Conservation (phyloP, 2,113 vertebrate genomes). For the Eptatretus burgeri region DNA sequence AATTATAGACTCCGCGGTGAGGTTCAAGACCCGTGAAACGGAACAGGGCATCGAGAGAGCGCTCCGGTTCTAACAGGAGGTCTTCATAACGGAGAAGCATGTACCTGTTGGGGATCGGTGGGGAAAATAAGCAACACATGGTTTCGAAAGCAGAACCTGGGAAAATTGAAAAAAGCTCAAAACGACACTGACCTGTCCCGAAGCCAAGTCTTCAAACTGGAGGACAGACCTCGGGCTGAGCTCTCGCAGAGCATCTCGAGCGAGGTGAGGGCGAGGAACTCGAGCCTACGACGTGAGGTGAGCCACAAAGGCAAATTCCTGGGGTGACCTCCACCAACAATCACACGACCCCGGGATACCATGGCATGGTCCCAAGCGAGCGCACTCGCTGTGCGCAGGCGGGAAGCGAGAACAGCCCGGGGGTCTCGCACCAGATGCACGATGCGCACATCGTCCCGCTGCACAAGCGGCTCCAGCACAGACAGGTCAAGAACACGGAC, state of each 20-base stretch:
- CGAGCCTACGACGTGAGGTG: too few species aligned
- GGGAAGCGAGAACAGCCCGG: conserved; percentile 1
- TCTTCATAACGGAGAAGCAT: conserved; percentile 6
- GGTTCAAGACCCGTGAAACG: conserved; percentile 1
- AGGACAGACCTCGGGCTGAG: neutral
- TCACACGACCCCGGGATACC: too few species aligned
- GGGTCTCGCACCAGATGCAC: conserved; percentile 1
- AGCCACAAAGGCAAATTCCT: too few species aligned
- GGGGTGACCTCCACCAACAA: too few species aligned
- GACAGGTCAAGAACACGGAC: conserved; percentile 2
- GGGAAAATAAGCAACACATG: too few species aligned
- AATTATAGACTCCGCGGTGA: neutral
- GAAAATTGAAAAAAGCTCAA: too few species aligned
- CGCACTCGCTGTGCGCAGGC: neutral
- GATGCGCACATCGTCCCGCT: conserved; percentile 1
- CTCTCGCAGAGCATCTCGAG: neutral
- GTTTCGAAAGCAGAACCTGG: too few species aligned
- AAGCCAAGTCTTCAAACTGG: neutral
- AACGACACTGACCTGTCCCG: neutral
- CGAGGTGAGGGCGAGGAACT: too few species aligned
- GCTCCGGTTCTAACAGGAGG: neutral
- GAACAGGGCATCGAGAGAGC: conserved; percentile 3
- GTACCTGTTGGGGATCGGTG: neutral
- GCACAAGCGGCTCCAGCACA: neutral
- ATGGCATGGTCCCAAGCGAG: neutral